phyloP scores from a whole-genome alignment of 2,888 invertebrate species.

The Adineta ricciae region DNA sequence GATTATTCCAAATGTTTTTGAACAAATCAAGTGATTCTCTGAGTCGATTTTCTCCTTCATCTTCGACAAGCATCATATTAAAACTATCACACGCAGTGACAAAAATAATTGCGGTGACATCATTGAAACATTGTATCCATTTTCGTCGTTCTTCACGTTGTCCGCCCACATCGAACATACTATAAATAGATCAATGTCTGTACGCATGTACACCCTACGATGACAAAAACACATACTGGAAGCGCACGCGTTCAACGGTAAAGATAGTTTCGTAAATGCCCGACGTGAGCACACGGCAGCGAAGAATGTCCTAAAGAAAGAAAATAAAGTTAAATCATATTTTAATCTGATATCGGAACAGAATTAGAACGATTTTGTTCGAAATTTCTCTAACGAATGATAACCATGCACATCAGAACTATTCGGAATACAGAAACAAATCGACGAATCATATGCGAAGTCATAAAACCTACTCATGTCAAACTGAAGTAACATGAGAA shows the following conservation, averaged over 20 bases:
- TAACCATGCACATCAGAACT: too few species aligned
- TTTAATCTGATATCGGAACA: too few species aligned
- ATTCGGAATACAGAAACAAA: too few species aligned
- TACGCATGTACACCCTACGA: too few species aligned
- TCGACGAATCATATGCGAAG: too few species aligned
- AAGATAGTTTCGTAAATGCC: slow-evolving; percentile 99
- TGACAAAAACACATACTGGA: slow-evolving; percentile 61
- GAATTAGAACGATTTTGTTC: too few species aligned
- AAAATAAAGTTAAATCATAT: not conserved
- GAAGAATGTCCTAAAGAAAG: slow-evolving; percentile 74
- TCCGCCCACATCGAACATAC: slow-evolving; percentile 99
- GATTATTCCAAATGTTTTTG: slow-evolving; percentile 99
- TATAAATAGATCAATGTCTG: slow-evolving; percentile 45
- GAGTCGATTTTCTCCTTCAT: slow-evolving; percentile 94
- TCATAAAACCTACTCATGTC: too few species aligned
- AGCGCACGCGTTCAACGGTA: slow-evolving; percentile 99
- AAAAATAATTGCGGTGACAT: slow-evolving; percentile 99
- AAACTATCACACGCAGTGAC: slow-evolving; percentile 98
- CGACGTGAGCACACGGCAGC: slow-evolving; percentile 99
- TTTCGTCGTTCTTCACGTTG: slow-evolving; percentile 98
- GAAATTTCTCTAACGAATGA: too few species aligned
- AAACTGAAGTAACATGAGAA: too few species aligned
- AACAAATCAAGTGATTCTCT: slow-evolving; percentile 95
- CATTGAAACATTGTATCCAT: slow-evolving; percentile 99
- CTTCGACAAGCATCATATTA: slow-evolving; percentile 98